Base-by-base conservation (phyloP, 1,140 invertebrate species). In the Macrosteles quadrilineatus region DNA sequence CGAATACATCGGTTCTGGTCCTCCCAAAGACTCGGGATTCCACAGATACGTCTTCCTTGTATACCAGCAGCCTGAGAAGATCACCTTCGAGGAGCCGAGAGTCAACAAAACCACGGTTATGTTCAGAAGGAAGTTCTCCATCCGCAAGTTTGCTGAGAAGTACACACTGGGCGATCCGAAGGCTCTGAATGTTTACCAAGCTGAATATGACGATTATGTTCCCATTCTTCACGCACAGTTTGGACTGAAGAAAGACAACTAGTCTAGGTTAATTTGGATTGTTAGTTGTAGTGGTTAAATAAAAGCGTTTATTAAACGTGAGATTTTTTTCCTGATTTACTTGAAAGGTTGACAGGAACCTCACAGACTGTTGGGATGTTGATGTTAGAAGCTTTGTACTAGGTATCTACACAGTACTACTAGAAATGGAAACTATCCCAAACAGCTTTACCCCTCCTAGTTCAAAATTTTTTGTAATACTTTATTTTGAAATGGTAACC, bases 11-110 rank as follows among this genome's bases (percentile, higher is more conserved):
- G 94, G 95, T 27, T 85, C 94, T 21, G 94, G 93, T 9, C 94
- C 95, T 0, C 93, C 94, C 1, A 79, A 90, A 76, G 90, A 85
- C 57, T 93, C 90, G 19, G 91, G 89, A 68, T 85, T 96, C 17
- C 95, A 98, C 83, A 88, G 96, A 63, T 98, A 98, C 78, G 88
- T 97, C 0, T 95, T 94, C 74, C 77, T 97, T 25, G 77, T 95
- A 0, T 98, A 90, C 80, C 91, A 95, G 77, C 96, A 98, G 77
- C 83, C 85, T 0, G 85, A 83, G 1, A 90, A 89, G 77, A 72
- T 93, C 1, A 81, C 75, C 2, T 92, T 90, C 73, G 82, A 88
- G 66, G 92, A 94, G 75, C 83, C 85, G 64, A 84, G 82, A 68
- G 75, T 90, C 3, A 83, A 85, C 17, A 88, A 90, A 75, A 76